phyloP scores from a whole-genome alignment of 2,113 vertebrate species.

The Excalfactoria chinensis region DNA sequence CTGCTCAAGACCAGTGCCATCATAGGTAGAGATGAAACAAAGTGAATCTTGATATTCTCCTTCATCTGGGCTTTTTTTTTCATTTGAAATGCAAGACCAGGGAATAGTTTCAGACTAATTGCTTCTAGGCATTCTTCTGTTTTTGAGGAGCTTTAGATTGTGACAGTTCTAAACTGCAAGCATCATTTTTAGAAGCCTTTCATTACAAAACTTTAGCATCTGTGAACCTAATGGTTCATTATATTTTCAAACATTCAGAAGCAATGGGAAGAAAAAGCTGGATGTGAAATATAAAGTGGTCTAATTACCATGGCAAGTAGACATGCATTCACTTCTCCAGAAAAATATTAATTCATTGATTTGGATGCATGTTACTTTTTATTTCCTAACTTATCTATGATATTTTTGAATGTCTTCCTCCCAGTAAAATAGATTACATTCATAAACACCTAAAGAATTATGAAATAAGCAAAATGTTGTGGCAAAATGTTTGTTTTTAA shows the following conservation, averaged over 20 bases:
- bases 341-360: conserved; percentile 14
- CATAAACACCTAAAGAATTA: conserved; percentile 16
- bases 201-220: conserved; percentile 22
- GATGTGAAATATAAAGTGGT: conserved; percentile 34
- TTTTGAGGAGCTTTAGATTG: background rate
- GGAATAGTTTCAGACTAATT: conserved; percentile 9
- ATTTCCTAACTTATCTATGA: conserved; percentile 30
- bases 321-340: background rate
- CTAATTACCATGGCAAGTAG: conserved; percentile 56
- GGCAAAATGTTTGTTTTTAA: conserved; percentile 1
- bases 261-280: conserved; percentile 20
- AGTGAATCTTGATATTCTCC: conserved; percentile 14
- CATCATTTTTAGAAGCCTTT: background rate
- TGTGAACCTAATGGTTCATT: conserved; percentile 7
- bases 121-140: background rate
- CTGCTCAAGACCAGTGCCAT: background rate
- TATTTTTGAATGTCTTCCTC: conserved; percentile 14
- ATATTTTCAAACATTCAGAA: conserved; percentile 57
- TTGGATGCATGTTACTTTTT: conserved; percentile 33
- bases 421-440: conserved; percentile 24
- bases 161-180: conserved; percentile 17
- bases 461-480: conserved; percentile 4
- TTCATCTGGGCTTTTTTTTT: background rate
- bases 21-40: background rate
- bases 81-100: background rate